Evolutionary conservation across 2,888 invertebrate genomes (phyloP), one percentile per base, ranked within the genome.

Genomic region (Tetragonula carbonaria): DNA sequence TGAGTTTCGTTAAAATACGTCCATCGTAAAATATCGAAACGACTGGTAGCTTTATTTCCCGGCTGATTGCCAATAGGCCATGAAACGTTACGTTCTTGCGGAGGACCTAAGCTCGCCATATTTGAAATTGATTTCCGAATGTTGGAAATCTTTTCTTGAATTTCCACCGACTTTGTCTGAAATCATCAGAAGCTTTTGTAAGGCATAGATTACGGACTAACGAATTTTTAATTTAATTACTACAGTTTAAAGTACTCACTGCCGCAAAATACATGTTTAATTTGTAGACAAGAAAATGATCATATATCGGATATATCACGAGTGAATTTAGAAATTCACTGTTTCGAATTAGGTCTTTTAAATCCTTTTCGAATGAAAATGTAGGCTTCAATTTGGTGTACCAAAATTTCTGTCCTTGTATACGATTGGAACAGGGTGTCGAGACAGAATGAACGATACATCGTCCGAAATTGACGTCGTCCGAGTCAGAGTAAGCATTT

Each of bases 21-120:
- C 97, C 98, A 99, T 66, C 96, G 96, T 71, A 98, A 95, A 86
- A 99, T 96, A 95, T 99, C 98, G 95, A 97, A 97, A 90, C 98
- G 95, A 74, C 96, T 97, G 21, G 96, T 95, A 4, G 98, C 97
- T 86, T 96, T 96, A 85, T 96, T 96, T 1, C 96, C 96, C 55
- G 96, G 95, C 82, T 96, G 96, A 86, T 96, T 96, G 78, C 97
- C 98, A 67, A 97, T 94, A 0, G 98, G 98, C 98, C 98, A 98
- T 8, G 95, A 94, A 33, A 91, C 63, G 74, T 92, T 91, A 50
- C 88, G 88, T 66, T 90, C 87, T 62, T 90, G 95, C 14, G 94
- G 93, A 0, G 96, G 96, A 21, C 95, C 95, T 74, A 95, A 92
- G 73, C 94, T 92, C 53, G 95, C 94, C 84, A 95, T 95, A 68